Evolutionary conservation across 2,888 invertebrate genomes (phyloP).

Genomic region (Drosophila nr. perissopoda): DNA sequence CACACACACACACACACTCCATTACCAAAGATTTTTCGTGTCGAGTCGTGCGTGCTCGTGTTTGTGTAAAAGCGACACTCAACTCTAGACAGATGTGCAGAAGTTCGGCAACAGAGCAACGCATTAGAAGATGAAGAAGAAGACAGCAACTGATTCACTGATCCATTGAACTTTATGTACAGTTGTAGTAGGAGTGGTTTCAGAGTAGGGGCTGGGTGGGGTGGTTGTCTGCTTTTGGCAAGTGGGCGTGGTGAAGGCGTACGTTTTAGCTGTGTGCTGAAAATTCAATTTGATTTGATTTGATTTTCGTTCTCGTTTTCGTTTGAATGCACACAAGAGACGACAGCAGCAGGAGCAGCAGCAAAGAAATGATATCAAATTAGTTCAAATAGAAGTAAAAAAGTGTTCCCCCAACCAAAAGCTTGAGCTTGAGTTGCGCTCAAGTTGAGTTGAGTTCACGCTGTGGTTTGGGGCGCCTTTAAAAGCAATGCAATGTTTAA

Average conservation of each 20-base stretch:
- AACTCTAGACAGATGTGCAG: slow-evolving; percentile 7
- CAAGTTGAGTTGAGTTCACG: slow-evolving; percentile 12
- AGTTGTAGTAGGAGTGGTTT: slow-evolving; percentile 11
- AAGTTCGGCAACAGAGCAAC: slow-evolving; percentile 63
- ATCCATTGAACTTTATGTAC: slow-evolving; percentile 53
- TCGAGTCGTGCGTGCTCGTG: not conserved
- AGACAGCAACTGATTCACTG: slow-evolving; percentile 45
- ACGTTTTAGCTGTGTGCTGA: slow-evolving; percentile 57
- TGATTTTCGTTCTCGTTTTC: slow-evolving; percentile 82
- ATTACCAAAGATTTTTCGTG: not conserved
- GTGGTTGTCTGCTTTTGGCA: slow-evolving; percentile 14
- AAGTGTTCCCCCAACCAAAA: slow-evolving; percentile 12
- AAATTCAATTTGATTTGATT: slow-evolving; percentile 83
- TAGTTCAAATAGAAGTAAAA: slow-evolving; percentile 73
- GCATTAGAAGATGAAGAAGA: slow-evolving; percentile 14
- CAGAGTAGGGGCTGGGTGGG: not conserved
- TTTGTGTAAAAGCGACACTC: not conserved
- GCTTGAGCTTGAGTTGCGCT: slow-evolving; percentile 16
- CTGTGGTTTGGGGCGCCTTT: slow-evolving; percentile 8
- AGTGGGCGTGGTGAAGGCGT: slow-evolving; percentile 25
- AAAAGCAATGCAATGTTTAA: slow-evolving; percentile 25
- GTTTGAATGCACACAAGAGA: slow-evolving; percentile 75
- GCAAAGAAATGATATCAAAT: slow-evolving; percentile 72
- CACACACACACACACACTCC: not conserved
- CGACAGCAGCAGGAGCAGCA: slow-evolving; percentile 22